Evolutionary conservation across 2,113 vertebrate species (phyloP), one percentile per base, ranked within the genome.

Genomic region (Eurypyga helias): DNA sequence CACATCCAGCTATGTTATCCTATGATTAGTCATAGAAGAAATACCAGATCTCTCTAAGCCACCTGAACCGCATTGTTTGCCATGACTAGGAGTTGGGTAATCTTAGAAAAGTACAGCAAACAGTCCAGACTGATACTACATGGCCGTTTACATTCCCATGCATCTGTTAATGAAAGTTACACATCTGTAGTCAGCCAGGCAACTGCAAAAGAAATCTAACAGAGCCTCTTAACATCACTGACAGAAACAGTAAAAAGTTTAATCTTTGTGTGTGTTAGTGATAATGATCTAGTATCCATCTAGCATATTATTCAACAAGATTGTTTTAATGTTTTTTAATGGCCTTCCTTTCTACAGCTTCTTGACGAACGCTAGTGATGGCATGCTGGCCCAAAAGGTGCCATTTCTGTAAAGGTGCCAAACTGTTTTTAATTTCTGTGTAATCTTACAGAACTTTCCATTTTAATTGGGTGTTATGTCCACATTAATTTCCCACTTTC

Each of bases 101-200:
- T 62, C 51, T 82, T 58, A 54, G 7, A 36, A 31, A 80, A 83
- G 25, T 52, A 66, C 13, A 70, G 51, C 16, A 49, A 66, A 80
- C 75, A n/a, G 28, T 82, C 28, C 10, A 28, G 11, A 57, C 21
- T 46, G 60, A 33, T 78, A 24, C 19, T 87, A 6, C 14, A 7
- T 31, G 49, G 21, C 11, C 21, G 26, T 62, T 54, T 29, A 51
- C 23, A 10, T 91, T 78, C 51, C 43, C 4, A 3, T 57, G 34
- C 34, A 14, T 36, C 67, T 86, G 7, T 41, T 81, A 61, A 23
- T 48, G 11, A 17, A 19, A 13, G 19, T 41, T 57, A 4, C 12
- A 10, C 0, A 0, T 36, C 33, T 3, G 0, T 26, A 62, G 38
- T 46, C 51, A 62, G 65, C n/a, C 70, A 85, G 21, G 21, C 43